Percentiles rank a stretch among this genome's conserved stretches.
Evolutionary conservation across 1,140 invertebrate genomes (phyloP).

Genomic region (Drosophila orena): DNA sequence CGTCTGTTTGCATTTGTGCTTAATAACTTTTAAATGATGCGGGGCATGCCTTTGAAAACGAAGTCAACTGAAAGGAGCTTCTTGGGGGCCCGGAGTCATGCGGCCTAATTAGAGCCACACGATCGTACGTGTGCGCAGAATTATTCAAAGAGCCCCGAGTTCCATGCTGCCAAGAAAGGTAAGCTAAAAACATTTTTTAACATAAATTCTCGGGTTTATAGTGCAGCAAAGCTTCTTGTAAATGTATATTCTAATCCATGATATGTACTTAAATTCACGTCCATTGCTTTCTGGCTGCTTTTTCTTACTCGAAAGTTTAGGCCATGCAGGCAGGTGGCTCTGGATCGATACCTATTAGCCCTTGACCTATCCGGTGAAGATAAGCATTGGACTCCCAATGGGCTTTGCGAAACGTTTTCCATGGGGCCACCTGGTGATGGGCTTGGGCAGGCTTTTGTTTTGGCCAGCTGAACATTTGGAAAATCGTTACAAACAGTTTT

Average conservation of each 20-base stretch:
- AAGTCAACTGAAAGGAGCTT: slow-evolving; percentile 14
- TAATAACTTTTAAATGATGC: slow-evolving; percentile 67
- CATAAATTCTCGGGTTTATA: too few species aligned
- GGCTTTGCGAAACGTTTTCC: background rate
- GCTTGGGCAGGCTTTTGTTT: slow-evolving; percentile 17
- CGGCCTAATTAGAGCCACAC: slow-evolving; percentile 29
- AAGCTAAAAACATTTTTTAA: too few species aligned
- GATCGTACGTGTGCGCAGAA: background rate
- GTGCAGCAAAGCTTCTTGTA: too few species aligned
- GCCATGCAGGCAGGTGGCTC: background rate
- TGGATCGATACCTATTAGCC: slow-evolving; percentile 3
- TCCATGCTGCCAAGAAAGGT: too few species aligned
- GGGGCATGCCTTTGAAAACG: slow-evolving; percentile 25
- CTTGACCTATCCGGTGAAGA: background rate
- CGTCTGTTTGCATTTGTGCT: slow-evolving; percentile 68
- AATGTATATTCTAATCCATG: too few species aligned
- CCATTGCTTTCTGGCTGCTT: too few species aligned
- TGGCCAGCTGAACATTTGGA: slow-evolving; percentile 10
- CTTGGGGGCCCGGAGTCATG: slow-evolving; percentile 3
- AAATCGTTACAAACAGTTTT: slow-evolving; percentile 26
- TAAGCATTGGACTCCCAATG: background rate
- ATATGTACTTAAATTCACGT: too few species aligned
- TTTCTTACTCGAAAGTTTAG: background rate
- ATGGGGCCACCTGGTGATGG: slow-evolving; percentile 9
- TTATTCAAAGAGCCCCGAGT: too few species aligned